Evolutionary conservation across 2,888 invertebrate genomes (phyloP).

Genomic region (Scaptomyza reducta): DNA sequence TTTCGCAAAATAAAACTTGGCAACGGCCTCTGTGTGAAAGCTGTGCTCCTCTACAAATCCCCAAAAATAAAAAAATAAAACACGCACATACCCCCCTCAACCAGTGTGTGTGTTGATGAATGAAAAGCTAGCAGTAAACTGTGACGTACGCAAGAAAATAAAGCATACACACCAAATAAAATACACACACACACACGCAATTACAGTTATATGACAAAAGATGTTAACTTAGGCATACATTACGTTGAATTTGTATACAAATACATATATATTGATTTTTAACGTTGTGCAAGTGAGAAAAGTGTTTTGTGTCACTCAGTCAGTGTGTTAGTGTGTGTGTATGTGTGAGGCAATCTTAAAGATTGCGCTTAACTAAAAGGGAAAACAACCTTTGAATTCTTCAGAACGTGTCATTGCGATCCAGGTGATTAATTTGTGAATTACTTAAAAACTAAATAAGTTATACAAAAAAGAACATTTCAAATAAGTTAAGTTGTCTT

Average conservation of each 20-base stretch:
- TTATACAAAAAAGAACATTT: neutral
- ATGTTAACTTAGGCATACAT: conserved; percentile 61
- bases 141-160: conserved; percentile 44
- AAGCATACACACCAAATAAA: conserved; percentile 17
- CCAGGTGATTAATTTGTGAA: conserved; percentile 74
- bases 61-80: neutral
- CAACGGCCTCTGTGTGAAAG: conserved; percentile 26
- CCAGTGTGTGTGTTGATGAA: conserved; percentile 36
- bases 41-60: conserved; percentile 12
- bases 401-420: conserved; percentile 83
- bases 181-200: conserved; percentile 16
- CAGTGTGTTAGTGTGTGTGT: conserved; percentile 13
- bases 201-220: conserved; percentile 30
- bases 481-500: neutral
- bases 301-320: conserved; percentile 17
- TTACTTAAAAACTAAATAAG: neutral
- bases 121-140: conserved; percentile 45
- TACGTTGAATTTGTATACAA: conserved; percentile 14
- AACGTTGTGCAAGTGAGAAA: conserved; percentile 24
- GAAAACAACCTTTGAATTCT: conserved; percentile 76
- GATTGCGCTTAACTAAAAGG: conserved; percentile 48
- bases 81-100: neutral
- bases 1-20: conserved; percentile 23
- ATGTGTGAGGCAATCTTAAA: conserved; percentile 34
- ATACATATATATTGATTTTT: conserved; percentile 58